These are phyloP conservation scores for Heterochromis multidens DNA, from an alignment of 2,113 vertebrate genomes.

Conservation along the genomic window DNA sequence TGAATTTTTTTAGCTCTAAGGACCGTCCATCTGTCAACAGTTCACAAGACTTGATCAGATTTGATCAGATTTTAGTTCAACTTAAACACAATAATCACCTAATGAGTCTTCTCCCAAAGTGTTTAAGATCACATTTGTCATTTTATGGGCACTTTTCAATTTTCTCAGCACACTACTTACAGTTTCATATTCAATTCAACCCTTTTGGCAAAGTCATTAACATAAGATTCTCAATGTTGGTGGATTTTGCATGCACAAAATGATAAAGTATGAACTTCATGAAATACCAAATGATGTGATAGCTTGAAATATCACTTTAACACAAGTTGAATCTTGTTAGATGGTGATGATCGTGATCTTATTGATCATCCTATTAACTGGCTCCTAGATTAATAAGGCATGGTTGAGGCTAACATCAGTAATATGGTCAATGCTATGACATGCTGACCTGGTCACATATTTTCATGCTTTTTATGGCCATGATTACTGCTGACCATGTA, in stretches of 20 bases:
- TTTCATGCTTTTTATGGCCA: not conserved
- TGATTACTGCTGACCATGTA: not conserved
- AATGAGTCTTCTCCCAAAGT: not conserved
- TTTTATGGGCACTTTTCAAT: not conserved
- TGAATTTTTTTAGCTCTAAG: not conserved
- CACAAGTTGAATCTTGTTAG: not conserved
- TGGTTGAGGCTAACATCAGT: not conserved
- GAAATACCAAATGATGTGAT: not conserved
- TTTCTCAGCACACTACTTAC: not conserved
- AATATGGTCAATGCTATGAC: not conserved
- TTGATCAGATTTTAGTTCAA: not conserved
- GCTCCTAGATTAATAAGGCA: not conserved
- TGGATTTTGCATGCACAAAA: not conserved
- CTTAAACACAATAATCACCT: not conserved
- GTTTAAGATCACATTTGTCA: not conserved
- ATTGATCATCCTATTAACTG: not conserved
- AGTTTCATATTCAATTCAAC: not conserved
- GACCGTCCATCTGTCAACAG: not conserved
- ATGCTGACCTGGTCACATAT: not conserved
- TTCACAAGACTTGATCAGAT: not conserved
- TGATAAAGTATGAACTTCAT: not conserved
- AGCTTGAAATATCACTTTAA: not conserved
- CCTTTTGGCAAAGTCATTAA: not conserved
- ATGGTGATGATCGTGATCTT: not conserved
- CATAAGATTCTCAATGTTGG: not conserved